phyloP scores from a whole-genome alignment of 2,113 vertebrate genomes.

The Ciconia stormi region DNA sequence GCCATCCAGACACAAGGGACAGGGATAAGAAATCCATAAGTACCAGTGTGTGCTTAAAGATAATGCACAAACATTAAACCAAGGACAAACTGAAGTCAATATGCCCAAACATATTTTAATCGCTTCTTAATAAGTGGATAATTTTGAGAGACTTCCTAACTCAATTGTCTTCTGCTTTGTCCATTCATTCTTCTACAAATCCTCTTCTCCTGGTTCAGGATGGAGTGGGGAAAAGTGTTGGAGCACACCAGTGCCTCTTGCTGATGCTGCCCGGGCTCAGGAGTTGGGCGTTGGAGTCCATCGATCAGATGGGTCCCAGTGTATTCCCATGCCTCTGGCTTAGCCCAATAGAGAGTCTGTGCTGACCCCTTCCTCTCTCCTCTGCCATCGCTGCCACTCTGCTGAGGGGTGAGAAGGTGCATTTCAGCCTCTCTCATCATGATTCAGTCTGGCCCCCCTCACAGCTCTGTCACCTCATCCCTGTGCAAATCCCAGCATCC shows the following conservation, averaged over 20 bases:
- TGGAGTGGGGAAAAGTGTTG: not conserved
- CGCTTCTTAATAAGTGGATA: not conserved
- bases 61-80: not conserved
- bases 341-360: not conserved
- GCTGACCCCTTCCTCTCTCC: not conserved
- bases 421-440: not conserved
- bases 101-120: conserved; percentile 11
- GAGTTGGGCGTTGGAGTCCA: not conserved
- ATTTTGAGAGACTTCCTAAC: not conserved
- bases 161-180: not conserved
- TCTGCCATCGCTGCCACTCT: not conserved
- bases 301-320: not conserved
- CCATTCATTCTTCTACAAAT: not conserved
- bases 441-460: not conserved
- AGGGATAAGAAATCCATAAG: conserved; percentile 21
- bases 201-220: not conserved
- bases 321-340: not conserved
- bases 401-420: not conserved
- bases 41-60: not conserved
- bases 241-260: not conserved
- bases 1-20: not conserved
- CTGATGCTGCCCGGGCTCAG: not conserved
- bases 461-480: not conserved
- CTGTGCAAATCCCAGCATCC: not conserved
- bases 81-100: conserved; percentile 16